phyloP scores from a whole-genome alignment of 2,797 vertebrate genomes.

The Lagocephalus sceleratus region DNA sequence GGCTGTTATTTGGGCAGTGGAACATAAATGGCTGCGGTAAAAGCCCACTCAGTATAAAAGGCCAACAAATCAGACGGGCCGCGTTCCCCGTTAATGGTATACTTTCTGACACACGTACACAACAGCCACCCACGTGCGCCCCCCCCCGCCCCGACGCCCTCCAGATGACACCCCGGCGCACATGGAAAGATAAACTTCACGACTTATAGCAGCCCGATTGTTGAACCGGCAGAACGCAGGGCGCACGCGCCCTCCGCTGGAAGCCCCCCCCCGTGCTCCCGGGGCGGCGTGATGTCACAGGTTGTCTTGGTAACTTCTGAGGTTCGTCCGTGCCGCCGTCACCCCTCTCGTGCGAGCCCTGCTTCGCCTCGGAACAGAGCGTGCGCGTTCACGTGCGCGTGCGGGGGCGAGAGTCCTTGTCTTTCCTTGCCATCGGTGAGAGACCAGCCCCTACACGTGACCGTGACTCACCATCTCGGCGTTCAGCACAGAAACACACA shows the following conservation, averaged over 20 bases:
- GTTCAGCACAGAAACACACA: conserved; percentile 13
- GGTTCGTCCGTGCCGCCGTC: conserved; percentile 52
- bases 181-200: conserved; percentile 17
- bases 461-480: conserved; percentile 53
- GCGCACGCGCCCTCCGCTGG: too few relatives aligned
- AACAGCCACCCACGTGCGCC: conserved; percentile 38
- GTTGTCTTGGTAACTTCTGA: conserved; percentile 66
- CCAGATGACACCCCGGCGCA: background rate
- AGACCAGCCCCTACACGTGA: conserved; percentile 46
- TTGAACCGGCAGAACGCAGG: too few relatives aligned
- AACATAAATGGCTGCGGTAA: conserved; percentile 71
- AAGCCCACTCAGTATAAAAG: conserved; percentile 76
- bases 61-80: conserved; percentile 71
- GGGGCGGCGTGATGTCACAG: conserved; percentile 57
- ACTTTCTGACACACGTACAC: conserved; percentile 30
- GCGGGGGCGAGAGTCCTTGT: conserved; percentile 33
- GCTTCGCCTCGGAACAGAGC: conserved; percentile 22
- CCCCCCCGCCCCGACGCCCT: conserved; percentile 28
- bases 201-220: conserved; percentile 4
- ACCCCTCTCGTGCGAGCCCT: conserved; percentile 34
- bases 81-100: conserved; percentile 49
- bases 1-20: conserved; percentile 68
- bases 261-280: conserved; percentile 41
- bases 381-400: conserved; percentile 6
- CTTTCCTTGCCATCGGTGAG: conserved; percentile 60